Evolutionary conservation across 2,797 vertebrate genomes (phyloP).

Genomic region (Pteropus rufus): DNA sequence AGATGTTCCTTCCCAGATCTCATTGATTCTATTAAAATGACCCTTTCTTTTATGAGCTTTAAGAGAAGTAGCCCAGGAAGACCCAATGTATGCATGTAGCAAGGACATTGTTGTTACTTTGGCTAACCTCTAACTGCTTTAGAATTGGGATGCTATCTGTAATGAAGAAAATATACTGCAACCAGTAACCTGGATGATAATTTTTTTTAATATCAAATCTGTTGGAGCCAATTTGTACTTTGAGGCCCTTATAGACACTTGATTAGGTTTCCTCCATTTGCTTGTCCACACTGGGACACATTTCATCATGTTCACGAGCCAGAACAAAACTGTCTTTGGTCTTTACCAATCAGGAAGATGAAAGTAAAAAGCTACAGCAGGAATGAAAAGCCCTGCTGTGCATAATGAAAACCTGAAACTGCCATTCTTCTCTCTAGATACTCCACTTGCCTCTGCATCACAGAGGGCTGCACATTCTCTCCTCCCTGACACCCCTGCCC

Average conservation of each 20-base stretch:
- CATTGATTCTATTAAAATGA: not conserved
- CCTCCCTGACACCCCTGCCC: not conserved
- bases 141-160: not conserved
- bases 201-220: not conserved
- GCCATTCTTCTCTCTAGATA: not conserved
- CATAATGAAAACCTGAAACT: not conserved
- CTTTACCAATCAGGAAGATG: not conserved
- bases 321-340: not conserved
- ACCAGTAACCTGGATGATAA: not conserved
- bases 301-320: not conserved
- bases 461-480: not conserved
- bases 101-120: not conserved
- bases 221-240: not conserved
- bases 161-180: conserved; percentile 1
- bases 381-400: not conserved
- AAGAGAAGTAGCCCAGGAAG: not conserved
- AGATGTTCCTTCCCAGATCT: not conserved
- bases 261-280: conserved; percentile 12
- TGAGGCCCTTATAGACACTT: not conserved
- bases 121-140: not conserved
- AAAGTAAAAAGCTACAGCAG: not conserved
- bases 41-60: not conserved
- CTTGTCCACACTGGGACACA: not conserved
- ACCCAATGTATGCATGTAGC: not conserved
- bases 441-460: not conserved